phyloP scores from a whole-genome alignment of 2,888 invertebrate genomes.

The Caenorhabditis becei region DNA sequence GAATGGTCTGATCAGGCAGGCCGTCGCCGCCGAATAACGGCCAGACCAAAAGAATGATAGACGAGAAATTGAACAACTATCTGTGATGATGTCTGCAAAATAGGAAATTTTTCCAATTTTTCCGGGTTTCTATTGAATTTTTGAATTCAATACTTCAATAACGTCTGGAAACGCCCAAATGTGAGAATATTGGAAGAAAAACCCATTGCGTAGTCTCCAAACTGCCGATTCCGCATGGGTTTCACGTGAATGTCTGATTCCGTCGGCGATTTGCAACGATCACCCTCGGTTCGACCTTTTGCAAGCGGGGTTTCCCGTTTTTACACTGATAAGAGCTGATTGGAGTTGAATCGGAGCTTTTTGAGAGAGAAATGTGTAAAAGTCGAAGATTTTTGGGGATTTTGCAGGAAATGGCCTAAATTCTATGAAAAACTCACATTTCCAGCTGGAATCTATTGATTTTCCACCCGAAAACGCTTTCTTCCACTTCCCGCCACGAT shows the following conservation, averaged over 20 bases:
- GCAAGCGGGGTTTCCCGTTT: background rate
- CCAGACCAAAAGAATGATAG: slow-evolving; percentile 5
- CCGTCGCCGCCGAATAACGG: background rate
- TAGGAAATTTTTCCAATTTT: background rate
- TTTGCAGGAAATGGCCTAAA: no score
- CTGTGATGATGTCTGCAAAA: slow-evolving; percentile 28
- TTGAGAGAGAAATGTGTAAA: background rate
- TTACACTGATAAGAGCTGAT: slow-evolving; percentile 20
- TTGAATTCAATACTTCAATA: background rate
- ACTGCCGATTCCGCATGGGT: background rate
- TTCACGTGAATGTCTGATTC: background rate
- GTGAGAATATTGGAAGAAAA: no score
- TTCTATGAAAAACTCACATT: no score
- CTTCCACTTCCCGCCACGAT: no score
- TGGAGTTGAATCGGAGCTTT: no score
- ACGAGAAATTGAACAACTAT: slow-evolving; percentile 12
- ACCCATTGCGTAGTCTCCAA: background rate
- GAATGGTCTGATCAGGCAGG: slow-evolving; percentile 44
- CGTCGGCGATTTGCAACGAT: background rate
- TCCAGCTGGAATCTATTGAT: no score
- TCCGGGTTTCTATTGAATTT: background rate
- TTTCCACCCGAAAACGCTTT: no score
- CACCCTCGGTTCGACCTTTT: slow-evolving; percentile 4
- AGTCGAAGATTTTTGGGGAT: no score
- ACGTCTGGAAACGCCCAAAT: no score